phyloP scores from a whole-genome alignment of 2,113 vertebrate genomes.

The Bufo gargarizans region DNA sequence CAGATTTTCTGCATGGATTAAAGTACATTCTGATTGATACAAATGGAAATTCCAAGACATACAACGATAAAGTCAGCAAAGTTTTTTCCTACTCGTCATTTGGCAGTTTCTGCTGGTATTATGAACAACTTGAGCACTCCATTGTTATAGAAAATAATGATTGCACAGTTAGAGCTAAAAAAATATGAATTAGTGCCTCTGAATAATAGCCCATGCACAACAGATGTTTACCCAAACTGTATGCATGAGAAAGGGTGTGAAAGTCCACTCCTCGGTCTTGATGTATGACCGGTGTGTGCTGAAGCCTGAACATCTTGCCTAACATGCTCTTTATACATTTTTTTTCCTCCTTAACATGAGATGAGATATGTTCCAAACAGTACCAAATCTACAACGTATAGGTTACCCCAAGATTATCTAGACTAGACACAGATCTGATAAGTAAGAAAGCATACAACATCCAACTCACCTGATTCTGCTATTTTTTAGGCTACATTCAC shows the following conservation, averaged over 20 bases:
- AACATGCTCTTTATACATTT: constrained; percentile 6
- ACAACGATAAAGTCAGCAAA: constrained; percentile 8
- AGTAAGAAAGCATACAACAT: too few species aligned
- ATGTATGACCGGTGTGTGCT: constrained; percentile 8
- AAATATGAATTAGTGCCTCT: constrained; percentile 25
- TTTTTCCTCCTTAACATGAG: not conserved
- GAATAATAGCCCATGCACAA: constrained; percentile 27
- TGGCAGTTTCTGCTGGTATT: constrained; percentile 27
- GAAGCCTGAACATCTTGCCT: constrained; percentile 8
- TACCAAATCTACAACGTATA: not conserved
- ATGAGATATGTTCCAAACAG: not conserved
- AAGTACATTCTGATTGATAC: constrained; percentile 17
- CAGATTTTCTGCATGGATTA: constrained; percentile 40
- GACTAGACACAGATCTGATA: not conserved
- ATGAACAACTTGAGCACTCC: not conserved
- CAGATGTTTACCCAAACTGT: constrained; percentile 19
- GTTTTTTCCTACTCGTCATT: not conserved
- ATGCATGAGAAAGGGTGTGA: not conserved
- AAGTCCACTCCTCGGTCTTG: not conserved
- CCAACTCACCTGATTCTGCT: too few species aligned
- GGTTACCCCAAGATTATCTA: not conserved
- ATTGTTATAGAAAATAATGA: constrained; percentile 28
- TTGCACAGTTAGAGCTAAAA: not conserved
- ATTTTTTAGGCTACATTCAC: too few species aligned
- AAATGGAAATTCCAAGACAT: not conserved